Conservation (phyloP, 2,113 vertebrate species). For the Cheirogaleus medius region DNA sequence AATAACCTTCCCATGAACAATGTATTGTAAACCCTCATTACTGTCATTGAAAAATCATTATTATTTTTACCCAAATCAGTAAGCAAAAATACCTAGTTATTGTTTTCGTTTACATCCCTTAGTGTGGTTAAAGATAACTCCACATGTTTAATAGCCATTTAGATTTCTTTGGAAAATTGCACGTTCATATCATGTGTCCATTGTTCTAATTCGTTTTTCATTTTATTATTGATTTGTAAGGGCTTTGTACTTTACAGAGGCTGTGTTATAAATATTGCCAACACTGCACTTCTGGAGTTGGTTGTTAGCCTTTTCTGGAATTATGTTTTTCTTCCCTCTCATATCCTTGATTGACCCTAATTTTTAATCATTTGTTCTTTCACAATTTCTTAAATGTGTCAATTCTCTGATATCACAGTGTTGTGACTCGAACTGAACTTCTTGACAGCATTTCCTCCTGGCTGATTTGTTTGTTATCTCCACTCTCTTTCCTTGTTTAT, state of each 20-base stretch:
- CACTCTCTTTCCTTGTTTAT: background rate
- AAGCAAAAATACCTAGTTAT: background rate
- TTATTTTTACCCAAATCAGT: conserved; percentile 40
- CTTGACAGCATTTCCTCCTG: background rate
- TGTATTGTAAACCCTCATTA: background rate
- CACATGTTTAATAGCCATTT: background rate
- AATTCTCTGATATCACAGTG: background rate
- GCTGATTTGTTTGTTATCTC: background rate
- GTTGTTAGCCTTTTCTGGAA: background rate
- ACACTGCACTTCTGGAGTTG: background rate
- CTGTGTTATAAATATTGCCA: background rate
- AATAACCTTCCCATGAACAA: background rate
- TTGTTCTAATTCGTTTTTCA: conserved; percentile 3
- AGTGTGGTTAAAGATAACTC: background rate
- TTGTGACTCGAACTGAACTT: background rate
- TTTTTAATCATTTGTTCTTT: conserved; percentile 6
- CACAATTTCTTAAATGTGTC: background rate
- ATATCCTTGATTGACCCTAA: background rate
- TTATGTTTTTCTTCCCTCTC: background rate
- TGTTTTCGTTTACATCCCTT: background rate
- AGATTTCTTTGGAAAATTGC: background rate
- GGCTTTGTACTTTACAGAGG: background rate
- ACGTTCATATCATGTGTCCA: background rate
- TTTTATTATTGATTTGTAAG: background rate
- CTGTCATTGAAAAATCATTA: background rate